Conservation (phyloP, 2,797 vertebrate genomes). For the Cryptoblepharus egeriae region DNA sequence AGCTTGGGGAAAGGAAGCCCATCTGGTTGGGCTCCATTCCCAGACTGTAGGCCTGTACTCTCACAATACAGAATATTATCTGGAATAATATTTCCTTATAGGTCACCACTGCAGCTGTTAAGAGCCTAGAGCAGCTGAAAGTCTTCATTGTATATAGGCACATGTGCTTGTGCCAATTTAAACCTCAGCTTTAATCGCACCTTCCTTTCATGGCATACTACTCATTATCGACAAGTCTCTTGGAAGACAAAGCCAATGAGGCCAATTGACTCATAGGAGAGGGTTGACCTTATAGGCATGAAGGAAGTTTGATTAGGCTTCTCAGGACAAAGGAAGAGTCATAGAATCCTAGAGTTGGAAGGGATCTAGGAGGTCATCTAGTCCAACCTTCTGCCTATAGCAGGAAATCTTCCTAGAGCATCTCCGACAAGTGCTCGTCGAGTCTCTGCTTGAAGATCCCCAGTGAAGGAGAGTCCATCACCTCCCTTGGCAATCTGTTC, state of each 20-base stretch:
- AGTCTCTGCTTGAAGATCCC: too few species aligned
- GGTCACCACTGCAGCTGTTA: neutral
- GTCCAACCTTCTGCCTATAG: too few species aligned
- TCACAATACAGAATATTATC: too few species aligned
- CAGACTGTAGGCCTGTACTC: neutral
- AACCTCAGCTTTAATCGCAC: neutral
- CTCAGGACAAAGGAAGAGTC: neutral
- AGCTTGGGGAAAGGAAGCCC: neutral
- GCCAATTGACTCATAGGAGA: neutral
- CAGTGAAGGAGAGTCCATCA: too few species aligned
- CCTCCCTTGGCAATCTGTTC: too few species aligned
- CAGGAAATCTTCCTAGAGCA: too few species aligned
- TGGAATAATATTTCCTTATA: slow-evolving; percentile 18
- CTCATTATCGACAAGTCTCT: neutral
- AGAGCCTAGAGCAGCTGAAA: neutral
- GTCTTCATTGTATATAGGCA: neutral
- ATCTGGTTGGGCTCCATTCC: slow-evolving; percentile 21
- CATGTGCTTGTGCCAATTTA: neutral
- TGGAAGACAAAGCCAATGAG: neutral
- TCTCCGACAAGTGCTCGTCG: too few species aligned
- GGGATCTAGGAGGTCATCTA: too few species aligned
- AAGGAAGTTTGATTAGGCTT: too few species aligned
- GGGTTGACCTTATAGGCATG: neutral
- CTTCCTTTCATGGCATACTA: neutral
- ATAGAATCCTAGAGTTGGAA: too few species aligned